Evolutionary conservation across 2,888 invertebrate species (phyloP), one percentile per base, ranked within the genome.

Genomic region (Latrodectus hesperus): DNA sequence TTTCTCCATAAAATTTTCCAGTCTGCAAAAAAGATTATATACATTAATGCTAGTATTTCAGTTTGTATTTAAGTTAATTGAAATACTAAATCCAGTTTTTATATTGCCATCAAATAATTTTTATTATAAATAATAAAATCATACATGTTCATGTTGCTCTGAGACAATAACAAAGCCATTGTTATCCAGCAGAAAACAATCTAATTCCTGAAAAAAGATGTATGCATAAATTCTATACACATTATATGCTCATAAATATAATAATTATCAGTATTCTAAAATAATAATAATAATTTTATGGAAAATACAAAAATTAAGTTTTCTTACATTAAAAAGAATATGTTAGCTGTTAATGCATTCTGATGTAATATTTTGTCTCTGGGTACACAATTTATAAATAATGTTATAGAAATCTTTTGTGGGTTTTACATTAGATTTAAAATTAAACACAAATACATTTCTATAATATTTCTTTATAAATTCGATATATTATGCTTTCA

Each of bases 121-220:
- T 60, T 1, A 55, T 52, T 17, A 51, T 51, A 52, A 22, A 9
- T n/a, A 26, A 68, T 22, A 22, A 73, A 55, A 51, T 90, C 90
- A 90, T 89, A 91, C 92, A 91, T 98, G 96, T 68, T 96, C 95
- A 55, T 94, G 94, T 90, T 96, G 95, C 92, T 98, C 97, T 0
- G 97, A 97, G 65, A 97, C 95, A 79, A 98, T 95, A 78, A 98
- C 96, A 92, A 97, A 98, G 16, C 98, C 98, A 92, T 97, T 98
- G 93, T 98, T 97, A 92, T 98, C 98, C 83, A 98, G 93, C 60
- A 98, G 95, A 92, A 97, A 98, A 92, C 98, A 98, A 92, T 98
- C 97, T 51, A 97, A 52, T 79, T 84, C 86, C 88, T 88, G 51
- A 64, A 75, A 71, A 14, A 72, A 65, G 4, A 64, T 8, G 72